Base-by-base conservation (phyloP, 2,113 vertebrate species). In the Callionymus lyra region DNA sequence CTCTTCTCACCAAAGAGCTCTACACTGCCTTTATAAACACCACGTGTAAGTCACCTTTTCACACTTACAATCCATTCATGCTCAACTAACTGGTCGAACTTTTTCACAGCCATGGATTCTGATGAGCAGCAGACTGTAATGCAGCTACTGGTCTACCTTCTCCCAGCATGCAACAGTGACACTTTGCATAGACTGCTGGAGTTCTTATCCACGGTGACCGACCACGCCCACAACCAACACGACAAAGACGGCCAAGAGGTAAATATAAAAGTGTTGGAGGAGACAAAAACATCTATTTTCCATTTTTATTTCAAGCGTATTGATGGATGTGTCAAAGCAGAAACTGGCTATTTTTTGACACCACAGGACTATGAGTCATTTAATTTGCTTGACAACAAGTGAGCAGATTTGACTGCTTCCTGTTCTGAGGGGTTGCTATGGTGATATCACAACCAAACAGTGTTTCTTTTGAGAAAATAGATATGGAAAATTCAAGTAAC, bases 11-110 rank as follows among this genome's bases (percentile, higher is more conserved):
- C 68, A 87, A 88, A 74, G 93, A 96, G 78, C 91, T 97, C 50
- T 96, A 96, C 59, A 92, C 92, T 0, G 84, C 93, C 74, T 95
- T 95, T 79, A 93, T 97, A 76, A 94, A 90, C 63, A 90, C 89
- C 33, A 85, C 91, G 70, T 77, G 93, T 97, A 68, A 67, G 89
- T 13, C 1, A 1, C 11, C 16, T 6, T 21, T 6, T 4, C 1
- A 3, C 1, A 9, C 0, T 1, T 4, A 12, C 9, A 13, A 10
- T 12, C 16, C 15, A 13, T 10, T 11, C 2, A 14, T 16, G 36
- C 12, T 31, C 18, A 32, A 10, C 4, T 6, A 10, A 2, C 10
- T 12, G 12, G n/a, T n/a, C 16, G 43, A 6, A 32, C 12, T 2
- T 12, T 1, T 13, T 12, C 52, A 45, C 73, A 97, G 93, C 90